Base-by-base conservation (phyloP, 2,113 vertebrate genomes). In the Siphamia tubifer region DNA sequence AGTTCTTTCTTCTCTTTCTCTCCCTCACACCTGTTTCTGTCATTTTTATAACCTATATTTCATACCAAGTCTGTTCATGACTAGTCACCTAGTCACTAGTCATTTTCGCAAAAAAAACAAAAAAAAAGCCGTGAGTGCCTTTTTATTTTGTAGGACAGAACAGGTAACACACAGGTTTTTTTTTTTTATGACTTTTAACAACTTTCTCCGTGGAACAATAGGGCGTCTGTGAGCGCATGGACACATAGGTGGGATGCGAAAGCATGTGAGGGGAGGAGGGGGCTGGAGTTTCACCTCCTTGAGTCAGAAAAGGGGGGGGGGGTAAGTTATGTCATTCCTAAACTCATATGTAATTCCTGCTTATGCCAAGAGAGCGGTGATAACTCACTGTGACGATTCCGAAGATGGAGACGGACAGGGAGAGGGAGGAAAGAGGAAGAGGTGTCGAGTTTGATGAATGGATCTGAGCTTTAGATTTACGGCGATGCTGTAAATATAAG, bases 271-370 rank as follows among this genome's bases (percentile, higher is more conserved):
- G 9, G 10, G 49, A 21, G 49, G 38, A 23, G 19, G 16, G 17
- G 17, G 34, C 23, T 44, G 52, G 67, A 34, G 61, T 65, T 74
- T 68, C 56, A 65, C 57, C 64, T 62, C 36, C 34, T 63, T 2
- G 9, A 74, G 52, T 67, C 54, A 25, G n/a, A 24, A 40, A n/a
- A 17, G 31, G 3, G 20, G 6, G 13, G 27, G 28, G 42, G 73
- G 24, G 45, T 81, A 81, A 86, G 61, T 81, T 73, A 86, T 84
- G 64, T 76, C 81, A 87, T 90, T 85, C 86, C 84, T 81, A 15
- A 88, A 51, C 44, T 68, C 8, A 6, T 68, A 77, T 75, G 82
- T 53, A 74, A 80, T 67, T 42, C 31, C 32, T 38, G 17, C 17
- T 25, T 45, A 63, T 45, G 62, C 55, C 76, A 82, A 70, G 75